phyloP scores from a whole-genome alignment of 2,797 vertebrate genomes.

The Sebastes steindachneri region DNA sequence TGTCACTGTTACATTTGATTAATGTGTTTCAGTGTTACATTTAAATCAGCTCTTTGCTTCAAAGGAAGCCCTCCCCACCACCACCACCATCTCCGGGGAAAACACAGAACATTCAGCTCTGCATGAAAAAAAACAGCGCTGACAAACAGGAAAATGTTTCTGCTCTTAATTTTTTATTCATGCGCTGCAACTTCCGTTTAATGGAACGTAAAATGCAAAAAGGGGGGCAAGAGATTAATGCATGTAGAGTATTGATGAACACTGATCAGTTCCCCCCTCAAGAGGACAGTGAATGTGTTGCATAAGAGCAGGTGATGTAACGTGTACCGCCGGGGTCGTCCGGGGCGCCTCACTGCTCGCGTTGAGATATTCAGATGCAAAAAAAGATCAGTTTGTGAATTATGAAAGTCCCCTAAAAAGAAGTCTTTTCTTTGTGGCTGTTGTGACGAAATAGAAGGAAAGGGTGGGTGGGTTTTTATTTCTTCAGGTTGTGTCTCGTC shows the following conservation, averaged over 20 bases:
- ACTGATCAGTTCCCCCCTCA: slow-evolving; percentile 8
- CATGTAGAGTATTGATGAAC: slow-evolving; percentile 1
- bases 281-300: slow-evolving; percentile 32
- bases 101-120: slow-evolving; percentile 12
- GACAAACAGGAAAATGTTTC: slow-evolving; percentile 42
- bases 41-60: slow-evolving; percentile 33
- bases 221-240: slow-evolving; percentile 34
- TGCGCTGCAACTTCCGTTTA: slow-evolving; percentile 17
- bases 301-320: slow-evolving; percentile 58
- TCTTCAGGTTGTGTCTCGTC: neutral
- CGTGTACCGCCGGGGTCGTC: slow-evolving; percentile 3
- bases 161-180: slow-evolving; percentile 40
- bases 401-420: slow-evolving; percentile 15
- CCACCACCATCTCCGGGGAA: neutral
- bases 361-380: neutral
- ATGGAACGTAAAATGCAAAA: slow-evolving; percentile 40
- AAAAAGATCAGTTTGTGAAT: slow-evolving; percentile 18
- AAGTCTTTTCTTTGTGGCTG: neutral
- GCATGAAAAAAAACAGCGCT: slow-evolving; percentile 15
- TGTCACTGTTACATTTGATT: slow-evolving; percentile 17
- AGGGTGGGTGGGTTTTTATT: neutral
- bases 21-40: slow-evolving; percentile 1
- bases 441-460: slow-evolving; percentile 7
- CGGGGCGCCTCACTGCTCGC: neutral
- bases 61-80: slow-evolving; percentile 6